Base-by-base conservation (phyloP, 2,888 invertebrate genomes). In the Cryptocephalus moraei region DNA sequence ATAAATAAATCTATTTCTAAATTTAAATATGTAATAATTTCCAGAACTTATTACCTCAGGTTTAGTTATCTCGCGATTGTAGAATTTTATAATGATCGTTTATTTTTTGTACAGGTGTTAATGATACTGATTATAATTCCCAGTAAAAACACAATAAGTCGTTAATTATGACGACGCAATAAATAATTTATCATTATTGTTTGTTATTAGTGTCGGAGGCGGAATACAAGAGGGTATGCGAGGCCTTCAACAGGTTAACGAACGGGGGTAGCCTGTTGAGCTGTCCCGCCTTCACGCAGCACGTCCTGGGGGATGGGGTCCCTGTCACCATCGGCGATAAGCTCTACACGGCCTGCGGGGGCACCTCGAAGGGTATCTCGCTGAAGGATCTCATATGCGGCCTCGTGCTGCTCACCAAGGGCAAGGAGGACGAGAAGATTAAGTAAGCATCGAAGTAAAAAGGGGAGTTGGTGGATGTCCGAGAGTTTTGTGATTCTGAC, bases 301-400 rank as follows among this genome's bases (percentile, higher is more conserved):
- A 91, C 72, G 91, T 92, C 45, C 73, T 92, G 49, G 89, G 91
- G 59, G 91, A 91, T 68, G 85, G 87, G 44, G 89, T 92, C 14
- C 92, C 92, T 3, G 68, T 74, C 44, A 80, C 83, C 56, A 81
- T 92, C 41, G 88, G 89, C 1, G 90, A 91, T 73, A 81, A 85
- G 74, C 73, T 92, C 44, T 92, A 84, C 68, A 75, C 78, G 56
- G 88, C 90, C 38, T 91, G 90, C 70, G 91, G 92, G 14, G 91
- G 91, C 40, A 85, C 84, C 46, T 74, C 79, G 47, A 81, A 87
- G 61, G 92, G 92, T 33, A 84, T 93, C 53, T 77, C 80, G 41
- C 85, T 90, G 62, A 84, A 85, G 64, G 91, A 92, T 62, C 74
- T 92, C 31, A 74, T 92, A 32, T 89, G 90, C 67, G 91, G 91